Base-by-base conservation (phyloP, 2,797 vertebrate species). In the Tarsius wallacei region DNA sequence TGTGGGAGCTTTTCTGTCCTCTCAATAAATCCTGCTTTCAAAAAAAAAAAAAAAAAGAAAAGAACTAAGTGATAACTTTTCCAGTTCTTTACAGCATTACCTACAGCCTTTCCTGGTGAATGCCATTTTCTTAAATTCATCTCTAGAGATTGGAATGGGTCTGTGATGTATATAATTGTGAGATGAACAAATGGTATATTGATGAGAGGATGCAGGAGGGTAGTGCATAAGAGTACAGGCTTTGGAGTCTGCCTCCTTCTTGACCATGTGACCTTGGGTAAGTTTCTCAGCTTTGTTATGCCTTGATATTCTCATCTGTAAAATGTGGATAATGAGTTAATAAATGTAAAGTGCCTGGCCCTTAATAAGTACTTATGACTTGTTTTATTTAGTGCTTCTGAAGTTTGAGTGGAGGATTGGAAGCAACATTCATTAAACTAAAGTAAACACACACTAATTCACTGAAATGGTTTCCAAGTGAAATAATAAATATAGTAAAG, bases 401-500 rank as follows among this genome's bases (percentile, higher is more conserved):
- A 31, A 64, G 17, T 93, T 61, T 15, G 33, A 13, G 68, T 73
- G 12, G 49, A 86, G 15, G 24, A 26, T 55, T 66, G 59, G 74
- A 90, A 82, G 53, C 59, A 85, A 22, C 13, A 36, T 74, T 73
- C 47, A 88, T 59, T 81, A 77, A 82, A 70, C 33, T 88, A 84
- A 90, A 90, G 15, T 81, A 78, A 95, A 81, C 9, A 33, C 64
- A 17, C 33, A 31, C 11, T 96, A 63, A 70, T 80, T 49, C 36
- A 66, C 36, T 78, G 33, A 91, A 83, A 49, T 83, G n/a, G 11
- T 87, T 96, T 91, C 64, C 28, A 61, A 24, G 21, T 80, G 47
- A 88, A 90, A 73, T 26, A 49, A 80, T 55, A 95, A 97, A 73
- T 1, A 6, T 0, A 61, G 81, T 49, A 97, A 96, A 95, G 93